Percentiles rank a stretch among this genome's conserved stretches.
Conservation (phyloP, 2,888 invertebrate species). For the Lymantria monacha region DNA sequence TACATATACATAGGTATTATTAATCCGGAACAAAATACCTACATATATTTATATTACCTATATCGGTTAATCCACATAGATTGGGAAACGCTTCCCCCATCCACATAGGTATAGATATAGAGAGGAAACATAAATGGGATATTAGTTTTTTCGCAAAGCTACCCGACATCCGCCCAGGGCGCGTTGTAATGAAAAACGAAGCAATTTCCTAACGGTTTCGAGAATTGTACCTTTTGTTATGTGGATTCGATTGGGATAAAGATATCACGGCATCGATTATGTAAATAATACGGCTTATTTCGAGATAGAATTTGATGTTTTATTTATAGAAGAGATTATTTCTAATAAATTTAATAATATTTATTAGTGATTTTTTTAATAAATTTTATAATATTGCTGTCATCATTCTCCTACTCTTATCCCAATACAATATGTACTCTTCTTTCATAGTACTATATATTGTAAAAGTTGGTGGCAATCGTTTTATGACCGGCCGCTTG, state of each 20-base stretch:
- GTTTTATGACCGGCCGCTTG: too few species aligned
- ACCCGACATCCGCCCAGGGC: conserved; percentile 57
- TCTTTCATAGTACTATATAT: too few species aligned
- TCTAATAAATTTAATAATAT: too few species aligned
- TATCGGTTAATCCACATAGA: conserved; percentile 9
- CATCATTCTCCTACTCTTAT: too few species aligned
- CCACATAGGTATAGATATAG: conserved; percentile 37
- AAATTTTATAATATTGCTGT: too few species aligned
- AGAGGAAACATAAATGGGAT: conserved; percentile 70
- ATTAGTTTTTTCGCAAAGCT: conserved; percentile 73
- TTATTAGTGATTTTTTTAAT: too few species aligned
- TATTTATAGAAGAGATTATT: too few species aligned
- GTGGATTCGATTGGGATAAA: conserved; percentile 18
- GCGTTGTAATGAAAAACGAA: conserved; percentile 72
- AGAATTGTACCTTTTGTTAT: conserved; percentile 34
- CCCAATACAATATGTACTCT: too few species aligned
- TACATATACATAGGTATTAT: too few species aligned
- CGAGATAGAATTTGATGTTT: too few species aligned
- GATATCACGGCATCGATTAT: conserved; percentile 12
- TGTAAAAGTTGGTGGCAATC: too few species aligned
- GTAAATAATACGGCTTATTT: conserved; percentile 2
- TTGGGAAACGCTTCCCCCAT: conserved; percentile 30
- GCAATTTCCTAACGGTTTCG: conserved; percentile 58
- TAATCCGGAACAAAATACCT: not conserved
- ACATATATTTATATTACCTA: not conserved